Base-by-base conservation (phyloP, 2,888 invertebrate genomes). In the Lumbricus terrestris region DNA sequence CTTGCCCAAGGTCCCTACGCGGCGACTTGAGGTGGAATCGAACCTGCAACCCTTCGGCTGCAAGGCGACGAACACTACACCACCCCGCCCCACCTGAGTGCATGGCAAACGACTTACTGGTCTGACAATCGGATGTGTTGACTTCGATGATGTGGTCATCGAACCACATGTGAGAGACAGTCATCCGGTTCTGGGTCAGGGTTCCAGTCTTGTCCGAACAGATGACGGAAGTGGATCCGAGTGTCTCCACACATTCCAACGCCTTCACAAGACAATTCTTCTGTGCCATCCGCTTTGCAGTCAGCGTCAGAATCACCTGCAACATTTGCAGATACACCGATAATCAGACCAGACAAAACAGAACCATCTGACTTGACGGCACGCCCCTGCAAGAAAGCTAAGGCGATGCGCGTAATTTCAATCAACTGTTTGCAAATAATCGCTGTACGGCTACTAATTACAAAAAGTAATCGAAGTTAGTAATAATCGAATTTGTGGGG, bases 211-310 rank as follows among this genome's bases (percentile, higher is more conserved):
- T 89, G 37, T 89, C 89, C 23, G 82, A 82, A 38, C 89, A 89
- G 82, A 89, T 89, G 82, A 83, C 83, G 15, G 89, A 89, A 33
- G 82, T 82, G n/a, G 89, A 89, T 37, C 89, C 89, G n/a, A 89
- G 83, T 15, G 89, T 89, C 29, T 89, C 89, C 33, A 89, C 89
- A 33, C 89, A 83, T 40, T 89, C 89, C 38, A 89, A 20, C 15
- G 82, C 42, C 83, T 89, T 89, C 35, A 89, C 89, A 40, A 89
- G 83, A 83, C 89, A 89, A 82, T 89, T 89, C 83, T 89, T 89
- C 34, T 89, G 83, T 8, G 89, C 89, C 89, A 89, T 89, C n/a
- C 89, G 37, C 40, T 89, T 89, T 4, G 89, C 89, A n/a, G 89
- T 89, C 85, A 89, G 33, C 37, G 89, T 89, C 38, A 89, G 42